These are phyloP conservation scores for Criorhina ranunculi DNA, from an alignment of 2,888 invertebrate genomes.

Conservation along the genomic window DNA sequence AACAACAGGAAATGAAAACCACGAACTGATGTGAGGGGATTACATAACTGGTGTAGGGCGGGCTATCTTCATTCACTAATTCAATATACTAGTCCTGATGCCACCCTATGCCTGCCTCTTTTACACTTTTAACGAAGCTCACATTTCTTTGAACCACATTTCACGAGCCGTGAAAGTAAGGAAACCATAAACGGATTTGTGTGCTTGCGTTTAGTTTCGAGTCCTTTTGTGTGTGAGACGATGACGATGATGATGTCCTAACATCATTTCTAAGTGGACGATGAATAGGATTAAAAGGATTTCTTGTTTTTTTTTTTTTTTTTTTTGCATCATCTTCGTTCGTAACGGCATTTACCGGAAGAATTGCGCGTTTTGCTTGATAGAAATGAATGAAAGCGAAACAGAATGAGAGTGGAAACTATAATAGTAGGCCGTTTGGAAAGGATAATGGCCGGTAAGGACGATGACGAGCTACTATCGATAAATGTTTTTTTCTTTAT, in stretches of 20 bases:
- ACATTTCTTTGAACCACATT: conserved; percentile 22
- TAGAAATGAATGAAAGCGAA: conserved; percentile 1
- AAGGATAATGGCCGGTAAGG: conserved; percentile 33
- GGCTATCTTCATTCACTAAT: conserved; percentile 30
- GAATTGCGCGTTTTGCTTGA: conserved; percentile 25
- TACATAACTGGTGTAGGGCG: conserved; percentile 19
- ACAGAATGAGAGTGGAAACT: conserved; percentile 8
- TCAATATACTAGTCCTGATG: conserved; percentile 38
- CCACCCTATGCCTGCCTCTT: neutral
- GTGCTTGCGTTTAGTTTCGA: conserved; percentile 26
- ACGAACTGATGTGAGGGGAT: conserved; percentile 34
- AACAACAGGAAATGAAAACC: conserved; percentile 40
- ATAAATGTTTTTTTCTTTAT: conserved; percentile 21
- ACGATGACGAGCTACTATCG: conserved; percentile 35
- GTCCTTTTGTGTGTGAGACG: conserved; percentile 26
- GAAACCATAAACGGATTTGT: conserved; percentile 37
- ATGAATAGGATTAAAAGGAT: conserved; percentile 64
- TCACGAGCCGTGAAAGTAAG: conserved; percentile 30
- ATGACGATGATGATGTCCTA: conserved; percentile 49
- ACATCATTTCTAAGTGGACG: conserved; percentile 55
- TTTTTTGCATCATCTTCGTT: conserved; percentile 13
- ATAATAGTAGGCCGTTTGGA: conserved; percentile 24
- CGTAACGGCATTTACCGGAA: conserved; percentile 14
- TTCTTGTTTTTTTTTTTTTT: neutral
- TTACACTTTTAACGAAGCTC: conserved; percentile 34